These are phyloP conservation scores for Rhinichthys osculus DNA, from an alignment of 2,797 vertebrate genomes.

Conservation along the genomic window DNA sequence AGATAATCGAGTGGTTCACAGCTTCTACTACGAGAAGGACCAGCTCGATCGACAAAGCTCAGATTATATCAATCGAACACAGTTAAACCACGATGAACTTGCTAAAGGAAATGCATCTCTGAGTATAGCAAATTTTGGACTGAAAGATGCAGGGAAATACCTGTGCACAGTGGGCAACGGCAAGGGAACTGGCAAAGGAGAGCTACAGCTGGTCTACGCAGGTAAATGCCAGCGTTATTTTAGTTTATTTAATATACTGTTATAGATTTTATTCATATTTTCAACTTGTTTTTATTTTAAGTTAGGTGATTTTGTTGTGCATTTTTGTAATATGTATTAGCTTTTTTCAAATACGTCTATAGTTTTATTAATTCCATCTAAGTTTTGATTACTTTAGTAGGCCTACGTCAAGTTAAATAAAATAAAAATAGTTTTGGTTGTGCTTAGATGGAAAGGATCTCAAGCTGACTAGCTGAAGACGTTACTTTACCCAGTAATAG, in stretches of 20 bases:
- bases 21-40: slow-evolving; percentile 57
- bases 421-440: background rate
- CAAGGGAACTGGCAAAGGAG: slow-evolving; percentile 36
- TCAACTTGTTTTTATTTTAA: background rate
- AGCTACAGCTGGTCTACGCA: slow-evolving; percentile 55
- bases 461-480: too few relatives aligned
- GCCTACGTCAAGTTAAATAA: background rate
- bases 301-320: background rate
- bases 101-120: slow-evolving; percentile 62
- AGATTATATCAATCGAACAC: slow-evolving; percentile 55
- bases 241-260: background rate
- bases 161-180: slow-evolving; percentile 54
- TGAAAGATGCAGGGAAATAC: slow-evolving; percentile 56
- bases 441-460: too few relatives aligned
- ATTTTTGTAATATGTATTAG: background rate
- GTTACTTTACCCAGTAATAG: too few relatives aligned
- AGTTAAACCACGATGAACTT: slow-evolving; percentile 38
- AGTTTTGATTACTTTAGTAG: background rate
- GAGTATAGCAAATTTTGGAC: slow-evolving; percentile 36
- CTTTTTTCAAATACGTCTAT: background rate
- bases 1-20: slow-evolving; percentile 56
- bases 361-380: background rate
- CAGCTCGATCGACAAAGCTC: slow-evolving; percentile 53
- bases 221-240: slow-evolving; percentile 43
- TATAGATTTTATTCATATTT: background rate